A percentile compares a stretch with the other conserved stretches of the same genome.
phyloP scores from a whole-genome alignment of 2,113 vertebrate species.

The Hydropotes inermis region DNA sequence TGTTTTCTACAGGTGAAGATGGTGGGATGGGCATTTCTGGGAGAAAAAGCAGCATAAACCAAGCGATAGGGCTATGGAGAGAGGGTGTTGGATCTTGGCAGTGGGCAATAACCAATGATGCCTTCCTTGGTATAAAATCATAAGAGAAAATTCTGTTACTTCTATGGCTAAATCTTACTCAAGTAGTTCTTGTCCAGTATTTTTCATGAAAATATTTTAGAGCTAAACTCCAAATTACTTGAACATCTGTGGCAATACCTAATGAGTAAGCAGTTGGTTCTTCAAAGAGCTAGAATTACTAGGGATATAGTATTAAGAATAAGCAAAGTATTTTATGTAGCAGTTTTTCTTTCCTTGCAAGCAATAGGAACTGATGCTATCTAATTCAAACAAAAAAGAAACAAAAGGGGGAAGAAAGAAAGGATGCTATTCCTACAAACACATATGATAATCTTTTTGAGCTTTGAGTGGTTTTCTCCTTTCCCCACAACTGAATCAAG shows the following conservation, averaged over 20 bases:
- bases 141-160: background rate
- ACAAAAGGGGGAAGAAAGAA: background rate
- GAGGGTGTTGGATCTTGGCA: background rate
- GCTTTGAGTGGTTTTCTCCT: background rate
- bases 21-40: background rate
- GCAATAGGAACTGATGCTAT: background rate
- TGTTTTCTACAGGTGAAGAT: background rate
- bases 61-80: background rate
- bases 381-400: background rate
- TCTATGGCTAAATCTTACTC: background rate
- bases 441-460: background rate
- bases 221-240: background rate
- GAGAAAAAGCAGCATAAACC: background rate
- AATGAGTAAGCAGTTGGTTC: background rate
- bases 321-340: background rate
- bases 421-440: background rate
- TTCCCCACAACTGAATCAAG: background rate
- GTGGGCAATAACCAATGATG: background rate
- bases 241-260: background rate
- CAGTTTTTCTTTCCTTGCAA: background rate
- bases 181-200: background rate
- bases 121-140: background rate
- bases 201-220: constrained; percentile 37
- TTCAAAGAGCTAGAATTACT: background rate
- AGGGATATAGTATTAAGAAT: background rate